Base-by-base conservation (phyloP, 2,888 invertebrate genomes). In the Calliopum simillimum region DNA sequence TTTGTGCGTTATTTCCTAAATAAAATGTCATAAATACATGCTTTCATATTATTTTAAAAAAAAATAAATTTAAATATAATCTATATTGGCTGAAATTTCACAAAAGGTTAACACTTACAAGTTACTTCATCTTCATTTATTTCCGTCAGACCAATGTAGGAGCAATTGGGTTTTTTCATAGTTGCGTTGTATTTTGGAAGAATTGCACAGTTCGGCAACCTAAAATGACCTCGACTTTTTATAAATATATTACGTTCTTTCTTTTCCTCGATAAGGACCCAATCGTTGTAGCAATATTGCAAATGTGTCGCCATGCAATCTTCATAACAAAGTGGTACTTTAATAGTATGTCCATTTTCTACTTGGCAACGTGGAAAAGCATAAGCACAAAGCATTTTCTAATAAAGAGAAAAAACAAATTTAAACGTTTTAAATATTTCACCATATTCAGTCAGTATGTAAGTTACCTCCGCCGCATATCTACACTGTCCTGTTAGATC, bases 241-340 rank as follows among this genome's bases (percentile, higher is more conserved):
- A 94, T 91, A 82, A 88, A 93, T 72, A 94, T 91, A 56, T 93
- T 92, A 72, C 92, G 89, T 71, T 91, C 90, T 83, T 95, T 96
- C 83, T 94, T 94, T 80, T 95, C 94, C 86, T 96, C 95, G 69
- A 97, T 91, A 70, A 94, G 87, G 25, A 94, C 93, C 97, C 98
- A 98, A 83, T 97, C 95, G 82, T 93, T 94, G 85, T 94, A 96
- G 86, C 98, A 98, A 86, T 96, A 95, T 81, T 96, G 91, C 84
- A 94, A 91, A 83, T 93, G 93, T 33, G 96, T 94, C 67, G 97
- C 97, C 83, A 94, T 90, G 84, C 98, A 98, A 84, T 97, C 97
- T 88, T 98, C 97, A 81, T 94, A 94, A 86, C 97, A 97, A 5
- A 97, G 87, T 4, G 96, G 95, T 71, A 96, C 88, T 65, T 90